A percentile compares a stretch with the other conserved stretches of the same genome.
Evolutionary conservation across 2,113 vertebrate genomes (phyloP).

Genomic region (Onychostruthus taczanowskii): DNA sequence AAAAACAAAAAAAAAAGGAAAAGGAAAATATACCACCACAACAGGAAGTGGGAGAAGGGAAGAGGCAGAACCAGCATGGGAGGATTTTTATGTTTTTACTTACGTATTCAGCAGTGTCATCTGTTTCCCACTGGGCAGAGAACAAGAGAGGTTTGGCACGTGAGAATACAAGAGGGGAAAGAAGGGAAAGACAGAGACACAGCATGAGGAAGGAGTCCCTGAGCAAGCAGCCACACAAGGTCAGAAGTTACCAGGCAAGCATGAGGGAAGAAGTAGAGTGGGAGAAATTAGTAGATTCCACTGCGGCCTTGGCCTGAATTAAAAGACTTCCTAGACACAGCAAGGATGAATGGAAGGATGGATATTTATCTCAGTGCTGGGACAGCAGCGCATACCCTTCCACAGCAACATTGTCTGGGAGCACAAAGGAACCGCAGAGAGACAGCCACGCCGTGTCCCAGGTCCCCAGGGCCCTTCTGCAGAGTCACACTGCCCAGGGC

Average conservation of each 20-base stretch:
- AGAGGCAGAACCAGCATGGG: neutral
- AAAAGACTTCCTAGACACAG: neutral
- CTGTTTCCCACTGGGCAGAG: constrained; percentile 95
- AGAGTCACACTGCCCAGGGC: accelerated
- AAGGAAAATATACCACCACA: constrained; percentile 42
- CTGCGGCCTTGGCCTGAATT: constrained; percentile 6
- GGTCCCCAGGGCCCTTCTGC: neutral
- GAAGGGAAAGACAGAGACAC: constrained; percentile 73
- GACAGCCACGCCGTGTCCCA: neutral
- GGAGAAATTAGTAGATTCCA: constrained; percentile 29
- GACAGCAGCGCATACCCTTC: neutral
- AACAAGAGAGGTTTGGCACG: constrained; percentile 74
- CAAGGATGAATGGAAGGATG: neutral
- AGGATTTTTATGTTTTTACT: constrained; percentile 71
- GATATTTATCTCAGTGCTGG: neutral
- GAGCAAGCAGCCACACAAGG: constrained; percentile 42
- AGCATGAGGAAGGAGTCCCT: constrained; percentile 70
- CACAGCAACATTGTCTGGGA: neutral
- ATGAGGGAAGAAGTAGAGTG: constrained; percentile 39
- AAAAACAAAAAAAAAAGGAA: neutral
- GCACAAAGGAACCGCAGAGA: neutral
- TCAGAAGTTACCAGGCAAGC: constrained; percentile 43
- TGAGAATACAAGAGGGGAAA: constrained; percentile 77
- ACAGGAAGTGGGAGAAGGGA: neutral
- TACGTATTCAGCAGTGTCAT: constrained; percentile 98